Evolutionary conservation across 2,888 invertebrate genomes (phyloP).

Genomic region (Leptopilina drosophilae): DNA sequence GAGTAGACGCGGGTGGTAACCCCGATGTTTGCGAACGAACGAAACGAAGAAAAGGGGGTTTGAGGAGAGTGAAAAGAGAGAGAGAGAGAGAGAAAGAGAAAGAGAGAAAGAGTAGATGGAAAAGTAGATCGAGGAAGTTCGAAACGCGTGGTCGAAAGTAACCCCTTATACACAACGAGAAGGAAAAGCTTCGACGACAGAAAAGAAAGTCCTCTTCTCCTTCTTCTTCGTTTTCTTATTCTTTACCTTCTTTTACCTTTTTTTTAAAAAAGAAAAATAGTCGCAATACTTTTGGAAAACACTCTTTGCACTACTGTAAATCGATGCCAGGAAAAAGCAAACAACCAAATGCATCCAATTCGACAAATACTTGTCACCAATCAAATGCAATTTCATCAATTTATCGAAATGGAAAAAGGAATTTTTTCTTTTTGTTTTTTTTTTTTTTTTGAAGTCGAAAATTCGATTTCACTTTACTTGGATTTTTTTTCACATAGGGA

Average conservation of each 20-base stretch:
- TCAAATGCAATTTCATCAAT: background rate
- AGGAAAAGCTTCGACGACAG: constrained; percentile 45
- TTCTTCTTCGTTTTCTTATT: too few species aligned
- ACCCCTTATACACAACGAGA: constrained; percentile 7
- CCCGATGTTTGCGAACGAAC: constrained; percentile 49
- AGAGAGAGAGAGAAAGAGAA: background rate
- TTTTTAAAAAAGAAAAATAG: constrained; percentile 31
- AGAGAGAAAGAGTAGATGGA: constrained; percentile 18
- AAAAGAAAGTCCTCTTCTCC: background rate
- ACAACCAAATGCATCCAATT: constrained; percentile 25
- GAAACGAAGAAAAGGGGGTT: constrained; percentile 43
- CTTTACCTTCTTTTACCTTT: background rate
- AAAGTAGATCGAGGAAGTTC: constrained; percentile 30
- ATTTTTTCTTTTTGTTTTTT: background rate
- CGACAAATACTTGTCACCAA: constrained; percentile 15
- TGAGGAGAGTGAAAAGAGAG: too few species aligned
- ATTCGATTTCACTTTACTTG: background rate
- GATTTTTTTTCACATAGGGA: too few species aligned
- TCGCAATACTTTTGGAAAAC: constrained; percentile 30
- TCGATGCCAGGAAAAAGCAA: constrained; percentile 27
- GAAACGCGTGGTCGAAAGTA: constrained; percentile 39
- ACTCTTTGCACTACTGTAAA: constrained; percentile 30
- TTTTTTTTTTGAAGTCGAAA: too few species aligned
- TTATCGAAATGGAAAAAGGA: background rate
- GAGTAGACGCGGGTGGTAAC: constrained; percentile 59